Base-by-base conservation (phyloP, 2,888 invertebrate genomes). In the Eutolmus rufibarbis region DNA sequence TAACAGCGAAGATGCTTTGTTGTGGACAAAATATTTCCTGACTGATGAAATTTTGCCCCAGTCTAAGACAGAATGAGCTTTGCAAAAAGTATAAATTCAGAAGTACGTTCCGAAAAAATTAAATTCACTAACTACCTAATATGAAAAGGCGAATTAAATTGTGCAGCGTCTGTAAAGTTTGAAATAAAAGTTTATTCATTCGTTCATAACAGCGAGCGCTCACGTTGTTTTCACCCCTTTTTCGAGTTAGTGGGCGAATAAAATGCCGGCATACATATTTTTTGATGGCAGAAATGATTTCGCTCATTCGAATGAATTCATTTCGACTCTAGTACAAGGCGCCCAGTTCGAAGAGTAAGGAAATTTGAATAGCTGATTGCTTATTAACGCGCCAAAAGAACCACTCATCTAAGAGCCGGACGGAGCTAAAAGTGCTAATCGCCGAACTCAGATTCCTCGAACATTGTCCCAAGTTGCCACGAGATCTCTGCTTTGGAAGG, bases 231-330 rank as follows among this genome's bases (percentile, higher is more conserved):
- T 16, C 2, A 5, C 16, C 43, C 4, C 4, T 16, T 46, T 46
- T 46, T 46, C 43, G 43, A 46, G 43, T 46, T 16, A 2, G 16
- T 4, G 43, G 43, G 3, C 43, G 0, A 0, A 16, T 9, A 40
- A 40, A 12, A 40, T 8, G 40, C 40, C 40, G 40, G 40, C n/a
- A 56, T 23, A 66, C 12, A 56, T 23, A 51, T n/a, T 51, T 57
- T 66, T 66, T 3, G 56, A 56, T 37, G 40, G 34, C 0, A n/a
- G 34, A 56, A 23, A 37, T 5, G 19, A 37, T 37, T 46, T n/a
- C 57, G 37, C 57, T 82, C 82, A 57, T 57, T 28, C 82, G 66
- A 82, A 51, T 57, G 82, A 82, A 57, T 37, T 66, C 57, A 51
- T 82, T 46, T 81, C 56, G 81, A 82, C 57, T 82, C 57, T 82